phyloP scores from a whole-genome alignment of 1,140 invertebrate genomes.

The Aphelinus atriplicis region DNA sequence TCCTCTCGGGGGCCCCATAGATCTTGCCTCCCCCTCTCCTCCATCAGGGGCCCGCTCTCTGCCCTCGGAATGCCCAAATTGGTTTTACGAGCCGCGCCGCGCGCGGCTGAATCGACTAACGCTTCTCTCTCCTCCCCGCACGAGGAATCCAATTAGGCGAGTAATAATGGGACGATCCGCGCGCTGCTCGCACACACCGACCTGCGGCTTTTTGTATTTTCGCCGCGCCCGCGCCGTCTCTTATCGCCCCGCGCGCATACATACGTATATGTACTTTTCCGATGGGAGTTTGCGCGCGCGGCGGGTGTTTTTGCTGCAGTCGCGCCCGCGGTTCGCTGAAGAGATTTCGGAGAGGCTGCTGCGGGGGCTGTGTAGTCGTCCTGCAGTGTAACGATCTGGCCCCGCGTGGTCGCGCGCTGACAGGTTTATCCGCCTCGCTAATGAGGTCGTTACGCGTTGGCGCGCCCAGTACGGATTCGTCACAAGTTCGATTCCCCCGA shows the following conservation, averaged over 20 bases:
- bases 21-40: conserved; percentile 22
- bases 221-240: background rate
- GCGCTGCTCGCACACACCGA: too few species aligned
- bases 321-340: too few species aligned
- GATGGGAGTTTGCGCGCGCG: too few species aligned
- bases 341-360: too few species aligned
- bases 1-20: background rate
- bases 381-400: too few species aligned
- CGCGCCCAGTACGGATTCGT: background rate
- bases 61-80: conserved; percentile 51
- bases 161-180: conserved; percentile 50
- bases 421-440: conserved; percentile 27
- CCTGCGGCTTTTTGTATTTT: too few species aligned
- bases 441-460: conserved; percentile 22
- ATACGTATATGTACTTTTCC: too few species aligned
- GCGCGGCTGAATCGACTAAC: conserved; percentile 21
- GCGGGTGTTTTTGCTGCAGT: too few species aligned
- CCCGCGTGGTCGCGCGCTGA: conserved; percentile 11
- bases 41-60: conserved; percentile 8
- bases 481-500: background rate
- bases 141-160: conserved; percentile 54
- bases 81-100: conserved; percentile 45
- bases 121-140: conserved; percentile 5
- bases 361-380: too few species aligned
- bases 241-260: conserved; percentile 5